These are phyloP conservation scores for Meda fulgida DNA, from an alignment of 2,797 vertebrate species.

Conservation along the genomic window DNA sequence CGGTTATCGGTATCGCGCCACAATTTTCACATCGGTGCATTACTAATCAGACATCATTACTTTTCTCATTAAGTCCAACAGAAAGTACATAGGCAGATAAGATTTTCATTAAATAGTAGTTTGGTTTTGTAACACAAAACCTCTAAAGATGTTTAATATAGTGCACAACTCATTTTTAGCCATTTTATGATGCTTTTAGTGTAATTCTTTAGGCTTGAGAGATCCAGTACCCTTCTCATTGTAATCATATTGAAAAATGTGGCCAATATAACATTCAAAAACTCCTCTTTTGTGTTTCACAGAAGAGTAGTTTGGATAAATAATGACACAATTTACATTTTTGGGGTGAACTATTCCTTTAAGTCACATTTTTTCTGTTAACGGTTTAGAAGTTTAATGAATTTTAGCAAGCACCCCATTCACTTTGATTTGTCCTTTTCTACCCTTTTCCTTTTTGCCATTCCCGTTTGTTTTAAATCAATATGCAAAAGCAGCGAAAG, in stretches of 20 bases:
- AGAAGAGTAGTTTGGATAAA: conserved; percentile 1
- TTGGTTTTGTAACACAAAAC: background rate
- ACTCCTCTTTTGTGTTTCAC: background rate
- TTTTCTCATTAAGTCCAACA: background rate
- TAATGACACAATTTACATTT: background rate
- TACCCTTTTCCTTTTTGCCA: background rate
- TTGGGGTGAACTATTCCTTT: background rate
- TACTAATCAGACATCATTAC: background rate
- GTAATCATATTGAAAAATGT: background rate
- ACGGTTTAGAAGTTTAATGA: background rate
- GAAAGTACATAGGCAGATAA: too few species aligned
- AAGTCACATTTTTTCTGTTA: background rate
- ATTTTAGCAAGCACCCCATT: background rate
- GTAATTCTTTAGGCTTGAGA: background rate
- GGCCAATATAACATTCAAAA: background rate
- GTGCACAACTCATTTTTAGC: background rate
- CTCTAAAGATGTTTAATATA: background rate
- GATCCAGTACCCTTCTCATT: background rate
- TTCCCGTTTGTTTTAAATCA: conserved; percentile 7
- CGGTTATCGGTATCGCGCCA: too few species aligned
- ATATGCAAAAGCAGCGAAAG: conserved; percentile 8
- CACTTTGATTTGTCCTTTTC: background rate
- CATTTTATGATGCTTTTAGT: background rate
- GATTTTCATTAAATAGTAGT: background rate
- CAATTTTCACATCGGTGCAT: too few species aligned